A percentile compares a stretch with the other conserved stretches of the same genome.
Evolutionary conservation across 2,797 vertebrate species (phyloP).

Genomic region (Sandelia bainsii): DNA sequence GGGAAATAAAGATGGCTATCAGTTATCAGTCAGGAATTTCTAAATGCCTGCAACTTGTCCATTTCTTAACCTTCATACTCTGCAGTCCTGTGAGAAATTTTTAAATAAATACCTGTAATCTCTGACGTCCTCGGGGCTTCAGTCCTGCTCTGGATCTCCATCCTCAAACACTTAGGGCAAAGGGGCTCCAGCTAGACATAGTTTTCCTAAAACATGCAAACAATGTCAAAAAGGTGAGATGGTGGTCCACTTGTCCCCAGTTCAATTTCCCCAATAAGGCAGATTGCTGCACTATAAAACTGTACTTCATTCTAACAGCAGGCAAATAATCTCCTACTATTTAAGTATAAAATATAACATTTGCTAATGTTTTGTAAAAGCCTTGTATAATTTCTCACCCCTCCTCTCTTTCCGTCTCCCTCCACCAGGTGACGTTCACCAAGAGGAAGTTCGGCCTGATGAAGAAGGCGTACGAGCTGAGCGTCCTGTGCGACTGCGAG

Average conservation of each 20-base stretch:
- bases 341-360: too few relatives aligned
- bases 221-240: too few relatives aligned
- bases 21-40: neutral
- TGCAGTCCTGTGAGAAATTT: neutral
- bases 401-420: fast-evolving
- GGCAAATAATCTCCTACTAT: too few relatives aligned
- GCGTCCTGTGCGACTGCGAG: conserved; percentile 96
- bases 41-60: neutral
- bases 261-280: neutral
- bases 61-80: neutral
- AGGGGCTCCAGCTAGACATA: neutral
- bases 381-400: too few relatives aligned
- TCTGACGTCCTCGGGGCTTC: neutral
- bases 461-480: conserved; percentile 98
- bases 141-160: neutral
- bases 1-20: conserved; percentile 4
- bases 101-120: neutral
- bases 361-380: neutral
- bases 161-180: neutral
- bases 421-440: conserved; percentile 92
- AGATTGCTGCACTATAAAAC: neutral
- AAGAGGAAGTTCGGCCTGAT: conserved; percentile 97
- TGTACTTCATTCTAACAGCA: neutral
- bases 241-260: too few relatives aligned
- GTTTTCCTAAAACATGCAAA: neutral